A percentile compares a stretch with the other conserved stretches of the same genome.
Evolutionary conservation across 2,888 invertebrate genomes (phyloP).

Genomic region (Amphipyra tragopoginis): DNA sequence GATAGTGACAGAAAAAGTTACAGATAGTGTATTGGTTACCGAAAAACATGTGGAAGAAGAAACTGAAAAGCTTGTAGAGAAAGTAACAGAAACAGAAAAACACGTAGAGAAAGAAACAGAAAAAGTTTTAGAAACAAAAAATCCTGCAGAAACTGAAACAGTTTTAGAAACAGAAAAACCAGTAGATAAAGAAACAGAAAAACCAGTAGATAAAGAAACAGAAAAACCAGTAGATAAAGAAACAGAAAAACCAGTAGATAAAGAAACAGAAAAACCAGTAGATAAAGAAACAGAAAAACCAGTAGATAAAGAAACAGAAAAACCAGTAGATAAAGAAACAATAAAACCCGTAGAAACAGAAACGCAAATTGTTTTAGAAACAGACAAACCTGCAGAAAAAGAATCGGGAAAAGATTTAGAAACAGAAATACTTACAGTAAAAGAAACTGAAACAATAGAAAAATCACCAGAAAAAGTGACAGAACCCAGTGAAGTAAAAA

Average conservation of each 20-base stretch:
- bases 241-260: background rate
- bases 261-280: too few relatives aligned
- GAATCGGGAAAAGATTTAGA: conserved; percentile 10
- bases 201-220: background rate
- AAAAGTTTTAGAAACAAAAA: background rate
- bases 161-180: background rate
- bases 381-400: conserved; percentile 5
- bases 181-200: background rate
- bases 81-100: conserved; percentile 1
- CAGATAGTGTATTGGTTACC: background rate
- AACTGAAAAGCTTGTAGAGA: conserved; percentile 5
- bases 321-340: conserved; percentile 1
- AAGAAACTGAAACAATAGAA: conserved; percentile 16
- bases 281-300: conserved; percentile 11
- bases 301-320: conserved; percentile 11
- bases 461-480: conserved; percentile 10
- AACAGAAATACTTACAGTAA: conserved; percentile 16
- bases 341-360: conserved; percentile 3
- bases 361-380: conserved; percentile 15
- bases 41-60: background rate
- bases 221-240: background rate
- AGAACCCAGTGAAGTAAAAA: conserved; percentile 34
- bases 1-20: conserved; percentile 7
- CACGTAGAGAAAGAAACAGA: background rate
- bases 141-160: conserved; percentile 5